These are phyloP conservation scores for western clawed frog (Xenopus tropicalis) DNA, from an alignment of 2,113 vertebrate species.

Conservation along the genomic window DNA sequence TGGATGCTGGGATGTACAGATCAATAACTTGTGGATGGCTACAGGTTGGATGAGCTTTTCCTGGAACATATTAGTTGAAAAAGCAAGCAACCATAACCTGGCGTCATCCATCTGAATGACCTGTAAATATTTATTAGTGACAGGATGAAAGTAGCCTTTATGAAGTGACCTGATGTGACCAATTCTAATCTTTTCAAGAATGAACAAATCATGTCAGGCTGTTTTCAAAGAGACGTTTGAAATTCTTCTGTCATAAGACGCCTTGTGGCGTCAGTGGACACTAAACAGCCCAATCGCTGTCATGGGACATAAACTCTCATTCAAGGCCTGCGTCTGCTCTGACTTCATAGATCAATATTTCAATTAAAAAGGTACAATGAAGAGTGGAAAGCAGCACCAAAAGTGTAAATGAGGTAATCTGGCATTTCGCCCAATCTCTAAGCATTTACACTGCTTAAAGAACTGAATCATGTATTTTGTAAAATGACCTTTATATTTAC, in stretches of 20 bases:
- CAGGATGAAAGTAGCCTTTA: no score
- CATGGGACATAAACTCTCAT: neutral
- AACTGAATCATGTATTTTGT: neutral
- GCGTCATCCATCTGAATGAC: no score
- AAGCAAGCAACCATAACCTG: no score
- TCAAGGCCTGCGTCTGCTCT: neutral
- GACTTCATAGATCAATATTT: slow-evolving; percentile 14
- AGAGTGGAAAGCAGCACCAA: neutral
- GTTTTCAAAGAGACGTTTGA: no score
- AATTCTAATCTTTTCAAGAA: no score
- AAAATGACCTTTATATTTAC: neutral
- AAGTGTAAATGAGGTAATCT: slow-evolving; percentile 6
- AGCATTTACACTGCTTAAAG: neutral
- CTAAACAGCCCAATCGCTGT: neutral
- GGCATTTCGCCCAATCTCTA: neutral
- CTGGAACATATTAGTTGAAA: no score
- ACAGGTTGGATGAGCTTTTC: no score
- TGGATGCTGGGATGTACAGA: no score
- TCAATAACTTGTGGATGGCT: no score
- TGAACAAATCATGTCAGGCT: no score
- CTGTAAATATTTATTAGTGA: no score
- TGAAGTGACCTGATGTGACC: no score
- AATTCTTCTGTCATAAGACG: neutral
- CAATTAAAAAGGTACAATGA: slow-evolving; percentile 2
- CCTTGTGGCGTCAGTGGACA: neutral